Evolutionary conservation across 2,113 vertebrate species (phyloP).

Genomic region (Lasiurus borealis): DNA sequence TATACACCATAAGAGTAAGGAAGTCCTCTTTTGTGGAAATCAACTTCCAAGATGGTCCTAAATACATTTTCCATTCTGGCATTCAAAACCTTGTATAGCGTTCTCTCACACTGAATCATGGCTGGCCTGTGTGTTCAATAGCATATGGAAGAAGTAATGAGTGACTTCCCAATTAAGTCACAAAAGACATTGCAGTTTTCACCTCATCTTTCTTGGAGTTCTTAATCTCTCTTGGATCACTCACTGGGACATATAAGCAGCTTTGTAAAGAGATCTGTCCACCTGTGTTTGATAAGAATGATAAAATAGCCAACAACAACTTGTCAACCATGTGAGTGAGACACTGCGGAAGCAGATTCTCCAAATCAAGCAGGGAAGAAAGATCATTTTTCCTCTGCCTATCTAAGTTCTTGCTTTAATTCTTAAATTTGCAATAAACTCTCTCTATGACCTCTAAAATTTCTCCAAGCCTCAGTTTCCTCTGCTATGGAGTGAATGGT

Average conservation of each 20-base stretch:
- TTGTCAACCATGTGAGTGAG: background rate
- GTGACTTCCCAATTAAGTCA: too few species aligned
- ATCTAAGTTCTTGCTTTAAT: background rate
- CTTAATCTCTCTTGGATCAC: background rate
- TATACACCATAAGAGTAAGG: too few species aligned
- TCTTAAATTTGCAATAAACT: background rate
- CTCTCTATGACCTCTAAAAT: background rate
- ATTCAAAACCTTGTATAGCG: too few species aligned
- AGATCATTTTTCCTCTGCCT: background rate
- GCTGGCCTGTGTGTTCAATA: too few species aligned
- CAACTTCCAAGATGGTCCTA: too few species aligned
- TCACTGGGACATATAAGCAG: background rate
- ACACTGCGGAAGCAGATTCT: background rate
- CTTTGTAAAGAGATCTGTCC: background rate
- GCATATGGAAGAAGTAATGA: too few species aligned
- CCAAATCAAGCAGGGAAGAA: background rate
- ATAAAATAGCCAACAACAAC: background rate
- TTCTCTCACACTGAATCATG: too few species aligned
- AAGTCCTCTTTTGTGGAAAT: too few species aligned
- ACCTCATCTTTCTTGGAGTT: background rate
- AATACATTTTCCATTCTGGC: too few species aligned
- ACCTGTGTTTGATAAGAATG: background rate
- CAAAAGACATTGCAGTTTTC: background rate
- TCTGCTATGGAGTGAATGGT: background rate
- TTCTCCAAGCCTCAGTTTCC: background rate